Conservation (phyloP, 1,140 invertebrate species). For the Bombus huntii region DNA sequence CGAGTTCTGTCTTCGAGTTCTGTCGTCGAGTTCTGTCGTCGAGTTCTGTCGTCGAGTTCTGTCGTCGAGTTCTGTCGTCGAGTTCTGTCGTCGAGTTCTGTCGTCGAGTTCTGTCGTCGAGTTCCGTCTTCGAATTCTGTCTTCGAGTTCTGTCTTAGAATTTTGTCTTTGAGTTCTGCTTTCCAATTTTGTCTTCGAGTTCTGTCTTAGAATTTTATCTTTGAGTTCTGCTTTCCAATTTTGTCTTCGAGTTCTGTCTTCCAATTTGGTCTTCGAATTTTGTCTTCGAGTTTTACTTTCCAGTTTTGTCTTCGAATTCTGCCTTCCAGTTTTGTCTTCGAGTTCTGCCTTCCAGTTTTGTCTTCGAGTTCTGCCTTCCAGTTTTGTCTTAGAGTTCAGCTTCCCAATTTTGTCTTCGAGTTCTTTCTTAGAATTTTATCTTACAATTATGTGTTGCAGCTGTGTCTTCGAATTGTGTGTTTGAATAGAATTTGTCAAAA, state of each 20-base stretch:
- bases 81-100: accelerated
- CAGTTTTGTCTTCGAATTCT: accelerated
- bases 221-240: accelerated
- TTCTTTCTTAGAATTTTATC: no score
- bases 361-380: accelerated
- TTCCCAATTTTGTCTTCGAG: no score
- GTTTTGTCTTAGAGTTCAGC: accelerated
- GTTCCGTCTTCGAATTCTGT: accelerated
- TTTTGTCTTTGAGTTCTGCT: no score
- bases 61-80: no score
- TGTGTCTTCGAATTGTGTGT: not conserved
- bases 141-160: accelerated
- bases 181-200: no score
- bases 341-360: no score
- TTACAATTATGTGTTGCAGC: no score
- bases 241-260: no score
- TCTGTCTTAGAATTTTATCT: accelerated
- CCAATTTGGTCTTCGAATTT: no score
- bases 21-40: accelerated
- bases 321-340: no score
- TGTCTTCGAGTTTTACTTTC: no score
- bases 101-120: no score
- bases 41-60: accelerated
- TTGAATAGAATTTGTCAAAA: not conserved
- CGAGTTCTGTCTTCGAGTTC: accelerated